Conservation (phyloP, 2,113 vertebrate genomes). For the Sinosuthora webbiana region DNA sequence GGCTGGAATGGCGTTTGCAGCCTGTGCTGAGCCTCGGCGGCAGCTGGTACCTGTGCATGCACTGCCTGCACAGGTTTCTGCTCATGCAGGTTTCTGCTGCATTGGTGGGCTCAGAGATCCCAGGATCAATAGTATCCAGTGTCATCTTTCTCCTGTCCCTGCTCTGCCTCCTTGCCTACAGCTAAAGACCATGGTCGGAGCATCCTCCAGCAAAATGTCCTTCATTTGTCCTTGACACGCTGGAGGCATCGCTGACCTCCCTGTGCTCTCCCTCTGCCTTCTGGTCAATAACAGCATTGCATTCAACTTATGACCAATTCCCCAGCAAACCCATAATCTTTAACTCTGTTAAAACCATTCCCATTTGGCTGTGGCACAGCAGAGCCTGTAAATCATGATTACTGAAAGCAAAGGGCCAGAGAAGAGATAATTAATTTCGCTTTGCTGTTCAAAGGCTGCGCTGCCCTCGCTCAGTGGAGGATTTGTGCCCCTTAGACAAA, state of each 20-base stretch:
- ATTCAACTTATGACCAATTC: not conserved
- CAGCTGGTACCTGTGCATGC: not conserved
- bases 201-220: not conserved
- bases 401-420: not conserved
- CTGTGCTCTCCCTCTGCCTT: not conserved
- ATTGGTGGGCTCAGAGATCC: fast-evolving
- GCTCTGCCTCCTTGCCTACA: not conserved
- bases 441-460: not conserved
- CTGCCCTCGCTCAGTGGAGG: not conserved
- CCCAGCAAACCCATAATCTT: not conserved
- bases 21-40: not conserved
- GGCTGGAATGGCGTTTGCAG: not conserved
- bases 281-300: not conserved
- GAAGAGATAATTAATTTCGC: constrained; percentile 1
- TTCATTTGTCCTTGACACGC: not conserved
- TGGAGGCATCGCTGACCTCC: not conserved
- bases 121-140: not conserved
- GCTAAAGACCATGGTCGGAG: fast-evolving
- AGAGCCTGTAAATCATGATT: not conserved
- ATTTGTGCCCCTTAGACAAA: constrained; percentile 11
- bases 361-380: not conserved
- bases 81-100: fast-evolving
- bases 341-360: constrained; percentile 1
- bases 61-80: too few relatives aligned
- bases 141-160: not conserved